phyloP scores from a whole-genome alignment of 2,113 vertebrate genomes.

The Cricetomys ansorgei region DNA sequence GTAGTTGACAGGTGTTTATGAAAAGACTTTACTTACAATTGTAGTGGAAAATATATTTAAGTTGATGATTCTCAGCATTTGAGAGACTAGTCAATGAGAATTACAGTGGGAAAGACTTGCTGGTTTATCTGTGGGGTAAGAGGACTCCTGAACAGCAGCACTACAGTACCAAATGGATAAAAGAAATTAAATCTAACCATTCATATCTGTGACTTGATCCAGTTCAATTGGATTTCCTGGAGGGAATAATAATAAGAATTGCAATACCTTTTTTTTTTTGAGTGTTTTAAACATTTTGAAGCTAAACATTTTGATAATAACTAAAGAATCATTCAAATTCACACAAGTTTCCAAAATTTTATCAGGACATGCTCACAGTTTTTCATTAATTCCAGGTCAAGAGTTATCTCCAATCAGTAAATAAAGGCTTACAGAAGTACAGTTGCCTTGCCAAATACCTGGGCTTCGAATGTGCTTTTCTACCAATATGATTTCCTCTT shows the following conservation, averaged over 20 bases:
- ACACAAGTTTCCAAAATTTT: constrained; percentile 49
- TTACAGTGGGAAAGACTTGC: constrained; percentile 6
- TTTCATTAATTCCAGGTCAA: constrained; percentile 67
- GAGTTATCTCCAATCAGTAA: constrained; percentile 68
- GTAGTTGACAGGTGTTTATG: constrained; percentile 36
- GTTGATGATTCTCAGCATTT: constrained; percentile 37
- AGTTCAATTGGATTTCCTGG: constrained; percentile 54
- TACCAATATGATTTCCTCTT: constrained; percentile 67
- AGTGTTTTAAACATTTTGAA: constrained; percentile 50
- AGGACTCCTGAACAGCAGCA: background rate
- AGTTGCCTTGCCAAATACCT: constrained; percentile 55
- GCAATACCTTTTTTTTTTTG: background rate
- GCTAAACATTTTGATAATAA: constrained; percentile 31
- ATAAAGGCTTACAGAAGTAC: constrained; percentile 65
- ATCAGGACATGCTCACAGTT: background rate
- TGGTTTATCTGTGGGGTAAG: constrained; percentile 32
- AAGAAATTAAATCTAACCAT: constrained; percentile 62
- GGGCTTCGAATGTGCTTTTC: constrained; percentile 54
- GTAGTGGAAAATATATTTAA: constrained; percentile 51
- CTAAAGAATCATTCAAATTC: constrained; percentile 49
- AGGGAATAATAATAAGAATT: constrained; percentile 24
- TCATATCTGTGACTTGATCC: constrained; percentile 33
- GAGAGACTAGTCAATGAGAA: constrained; percentile 22
- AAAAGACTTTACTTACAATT: constrained; percentile 51
- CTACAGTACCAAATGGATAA: constrained; percentile 51